Evolutionary conservation across 2,797 vertebrate species (phyloP), one percentile per base, ranked within the genome.

Genomic region (Luscinia luscinia): DNA sequence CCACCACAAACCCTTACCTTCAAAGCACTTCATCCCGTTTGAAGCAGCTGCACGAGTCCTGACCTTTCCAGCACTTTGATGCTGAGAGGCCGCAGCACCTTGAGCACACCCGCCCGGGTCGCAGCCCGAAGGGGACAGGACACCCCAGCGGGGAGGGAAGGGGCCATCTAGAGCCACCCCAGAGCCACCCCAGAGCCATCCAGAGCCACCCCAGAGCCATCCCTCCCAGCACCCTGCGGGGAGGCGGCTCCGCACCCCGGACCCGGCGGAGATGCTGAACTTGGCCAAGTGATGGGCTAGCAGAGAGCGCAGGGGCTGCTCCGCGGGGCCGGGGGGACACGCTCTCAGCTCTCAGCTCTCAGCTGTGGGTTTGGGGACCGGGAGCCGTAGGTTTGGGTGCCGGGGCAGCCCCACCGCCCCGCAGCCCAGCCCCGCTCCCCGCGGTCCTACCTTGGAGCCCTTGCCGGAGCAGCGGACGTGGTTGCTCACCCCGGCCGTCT

Each of bases 401-500:
- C 28, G 18, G 51, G 26, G 27, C 19, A 52, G 16, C 4, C 23
- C 51, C 7, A 2, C 23, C 6, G 52, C 24, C 43, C 7, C 20
- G 15, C 34, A 15, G 2, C 57, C 54, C 82, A 3, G 54, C 49
- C 46, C 48, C 55, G 52, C 69, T 45, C 30, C 2, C 18, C 54
- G 13, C 73, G 36, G 61, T 70, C 98, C 98, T 98, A 99, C 99
- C 98, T 99, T 99, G 36, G 98, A 98, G 69, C 98, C 98, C 59
- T 99, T 99, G 93, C 97, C 64, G 59, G 98, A 97, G 74, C 99
- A 99, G 87, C 99, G 98, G 89, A 99, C 99, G 69, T 98, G 98
- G 51, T 99, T 99, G 41, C 98, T 98, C 80, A 98, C 98, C 78
- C 99, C 99, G 6, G 99, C 99, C 1, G 99, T 99, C 97, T 99